Evolutionary conservation across 2,888 invertebrate species (phyloP), one percentile per base, ranked within the genome.

Genomic region (Aporophyla lueneburgensis): DNA sequence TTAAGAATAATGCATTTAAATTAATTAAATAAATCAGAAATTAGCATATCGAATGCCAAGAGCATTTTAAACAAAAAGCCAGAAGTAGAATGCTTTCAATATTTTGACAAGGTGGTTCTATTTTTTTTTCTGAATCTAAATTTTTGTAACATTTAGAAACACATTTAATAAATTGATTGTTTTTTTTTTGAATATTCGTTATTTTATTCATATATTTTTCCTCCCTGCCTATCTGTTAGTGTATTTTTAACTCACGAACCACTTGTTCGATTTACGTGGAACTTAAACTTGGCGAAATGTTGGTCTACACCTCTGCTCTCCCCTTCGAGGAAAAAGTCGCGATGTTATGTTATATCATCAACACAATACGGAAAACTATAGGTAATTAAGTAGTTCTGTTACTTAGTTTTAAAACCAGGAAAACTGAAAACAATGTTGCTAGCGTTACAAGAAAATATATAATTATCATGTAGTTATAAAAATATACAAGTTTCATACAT

Each of bases 391-490:
- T 59, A 14, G 1, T 46, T 46, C 12, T 46, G 10, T 10, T 59
- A 59, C 19, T 5, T 24, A 10, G 24, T 49, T 40, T 27, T 2
- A 14, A 68, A 46, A 49, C 7, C 21, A 78, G 69, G 69, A 76
- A 68, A 68, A 61, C 24, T 24, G 0, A 33, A 66, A 53, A 51
- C 67, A 19, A 76, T 59, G n/a, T 66, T 59, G 19, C 14, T 24
- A 24, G 14, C 0, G 33, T 75, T 66, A 33, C 46, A 0, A 68
- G 53, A 61, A 68, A 69, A 68, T 54, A 0, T 67, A 16, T 54
- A 54, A 68, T 77, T 76, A 76, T 2, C 33, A 40, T 1, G 27
- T 53, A 7, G 16, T 53, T 67, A 33, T 27, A 46, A 59, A 77
- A 77, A 67, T 53, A 0, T n/a, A 59, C 40, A n/a, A n/a, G 49